Evolutionary conservation across 2,797 vertebrate species (phyloP), one percentile per base, ranked within the genome.

Genomic region (Urocyon cinereoargenteus): DNA sequence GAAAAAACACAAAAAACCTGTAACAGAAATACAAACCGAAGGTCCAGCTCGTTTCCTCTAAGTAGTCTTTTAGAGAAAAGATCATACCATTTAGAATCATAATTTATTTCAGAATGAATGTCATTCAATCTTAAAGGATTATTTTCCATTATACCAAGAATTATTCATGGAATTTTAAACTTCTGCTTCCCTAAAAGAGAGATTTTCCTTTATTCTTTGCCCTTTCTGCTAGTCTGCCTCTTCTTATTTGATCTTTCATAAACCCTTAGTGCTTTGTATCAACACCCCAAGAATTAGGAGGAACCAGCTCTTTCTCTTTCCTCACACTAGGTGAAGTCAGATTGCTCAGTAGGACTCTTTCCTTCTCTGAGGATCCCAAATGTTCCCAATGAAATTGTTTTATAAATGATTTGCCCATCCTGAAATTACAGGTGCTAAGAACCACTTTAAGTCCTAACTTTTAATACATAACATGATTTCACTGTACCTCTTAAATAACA

Each of bases 101-200:
- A 91, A 66, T 77, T 91, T 94, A 94, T 86, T 96, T 97, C n/a
- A 90, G 59, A 91, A 94, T 94, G 70, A 94, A 91, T 72, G 77
- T 53, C 81, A 96, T 51, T 95, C 78, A 62, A 59, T 62, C 97
- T 97, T 78, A 94, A 95, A 91, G 36, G 28, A 95, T 92, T 94
- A 85, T 90, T 95, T 82, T 89, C 84, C 49, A 91, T 87, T 94
- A 79, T n/a, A 82, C 81, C n/a, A 91, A 94, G 24, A 94, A 90
- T 82, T 96, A 94, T 77, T 96, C 81, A 94, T 55, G 26, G 53
- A 97, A 91, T 61, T 94, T 95, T 81, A 93, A 91, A 96, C 59
- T 88, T 90, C 72, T 72, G 4, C 51, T 77, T 95, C 95, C 62
- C 68, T 89, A 86, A 81, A 87, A 91, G 66, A 59, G n/a, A 94